Conservation (phyloP, 2,113 vertebrate species). For the Daphoenositta chrysoptera region DNA sequence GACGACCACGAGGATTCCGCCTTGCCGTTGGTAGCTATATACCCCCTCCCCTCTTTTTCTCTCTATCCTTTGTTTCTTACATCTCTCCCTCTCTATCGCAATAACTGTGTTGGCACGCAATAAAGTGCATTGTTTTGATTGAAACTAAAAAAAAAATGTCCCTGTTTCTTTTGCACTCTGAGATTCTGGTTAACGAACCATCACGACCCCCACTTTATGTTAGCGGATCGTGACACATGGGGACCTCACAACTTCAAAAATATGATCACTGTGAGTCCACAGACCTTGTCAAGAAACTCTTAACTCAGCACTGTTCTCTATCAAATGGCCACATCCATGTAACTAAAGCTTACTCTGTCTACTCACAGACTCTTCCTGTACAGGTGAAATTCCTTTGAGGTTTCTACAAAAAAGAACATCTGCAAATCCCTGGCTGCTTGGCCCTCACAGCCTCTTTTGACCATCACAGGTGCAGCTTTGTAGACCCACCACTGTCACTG, state of each 20-base stretch:
- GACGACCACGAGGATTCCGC: no score
- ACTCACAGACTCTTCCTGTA: background rate
- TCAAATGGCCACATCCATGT: background rate
- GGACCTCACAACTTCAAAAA: background rate
- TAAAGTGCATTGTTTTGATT: no score
- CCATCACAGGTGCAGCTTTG: background rate
- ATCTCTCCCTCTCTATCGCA: no score
- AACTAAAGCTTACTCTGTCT: background rate
- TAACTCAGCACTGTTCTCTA: background rate
- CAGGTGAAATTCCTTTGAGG: background rate
- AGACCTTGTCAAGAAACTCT: background rate
- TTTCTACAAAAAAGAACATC: background rate
- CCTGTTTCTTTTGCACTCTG: no score
- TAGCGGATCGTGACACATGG: no score
- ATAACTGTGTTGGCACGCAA: no score
- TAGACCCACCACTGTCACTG: background rate
- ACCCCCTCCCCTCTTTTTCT: no score
- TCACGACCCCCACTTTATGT: no score
- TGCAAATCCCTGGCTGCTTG: background rate
- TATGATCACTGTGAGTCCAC: background rate
- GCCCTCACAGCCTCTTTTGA: background rate
- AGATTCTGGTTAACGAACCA: no score
- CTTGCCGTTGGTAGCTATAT: no score
- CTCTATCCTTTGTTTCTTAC: no score
- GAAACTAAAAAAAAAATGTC: no score